A percentile compares a stretch with the other conserved stretches of the same genome.
Evolutionary conservation across 2,113 vertebrate genomes (phyloP).

Genomic region (Ceyx melanurus): DNA sequence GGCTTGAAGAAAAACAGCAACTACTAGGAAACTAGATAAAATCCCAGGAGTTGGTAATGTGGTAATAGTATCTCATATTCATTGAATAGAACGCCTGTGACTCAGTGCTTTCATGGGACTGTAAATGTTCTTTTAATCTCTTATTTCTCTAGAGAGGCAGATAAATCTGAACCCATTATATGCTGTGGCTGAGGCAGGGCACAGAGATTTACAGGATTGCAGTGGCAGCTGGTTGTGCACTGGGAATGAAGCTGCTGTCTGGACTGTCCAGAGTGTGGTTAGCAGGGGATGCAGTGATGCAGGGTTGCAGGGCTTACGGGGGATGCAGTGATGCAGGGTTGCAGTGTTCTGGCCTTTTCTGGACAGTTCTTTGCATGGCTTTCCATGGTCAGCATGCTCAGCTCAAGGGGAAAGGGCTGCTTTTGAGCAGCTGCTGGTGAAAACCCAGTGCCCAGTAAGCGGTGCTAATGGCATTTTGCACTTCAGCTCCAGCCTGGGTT

Average conservation of each 20-base stretch:
- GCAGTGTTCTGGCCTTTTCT: not conserved
- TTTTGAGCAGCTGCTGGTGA: not conserved
- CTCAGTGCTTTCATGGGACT: slow-evolving; percentile 15
- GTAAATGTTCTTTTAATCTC: slow-evolving; percentile 48
- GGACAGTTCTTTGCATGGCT: not conserved
- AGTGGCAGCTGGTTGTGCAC: not conserved
- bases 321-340: not conserved
- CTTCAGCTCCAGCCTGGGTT: not conserved
- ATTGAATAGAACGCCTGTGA: not conserved
- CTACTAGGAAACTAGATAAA: not conserved
- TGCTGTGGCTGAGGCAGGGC: not conserved
- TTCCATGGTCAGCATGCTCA: fast-evolving
- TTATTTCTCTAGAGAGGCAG: slow-evolving; percentile 34
- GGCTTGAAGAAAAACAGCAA: not conserved
- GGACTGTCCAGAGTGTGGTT: fast-evolving
- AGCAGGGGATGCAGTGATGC: not conserved
- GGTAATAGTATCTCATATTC: slow-evolving; percentile 28
- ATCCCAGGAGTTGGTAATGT: slow-evolving; percentile 16
- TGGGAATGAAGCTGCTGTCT: not conserved
- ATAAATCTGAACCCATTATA: slow-evolving; percentile 33
- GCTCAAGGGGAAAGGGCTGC: not conserved
- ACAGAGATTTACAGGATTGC: not conserved
- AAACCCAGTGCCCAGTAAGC: fast-evolving
- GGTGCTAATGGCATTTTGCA: not conserved
- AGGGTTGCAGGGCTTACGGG: too few relatives aligned